These are phyloP conservation scores for Drosophila bocqueti DNA, from an alignment of 1,140 invertebrate species.

Conservation along the genomic window DNA sequence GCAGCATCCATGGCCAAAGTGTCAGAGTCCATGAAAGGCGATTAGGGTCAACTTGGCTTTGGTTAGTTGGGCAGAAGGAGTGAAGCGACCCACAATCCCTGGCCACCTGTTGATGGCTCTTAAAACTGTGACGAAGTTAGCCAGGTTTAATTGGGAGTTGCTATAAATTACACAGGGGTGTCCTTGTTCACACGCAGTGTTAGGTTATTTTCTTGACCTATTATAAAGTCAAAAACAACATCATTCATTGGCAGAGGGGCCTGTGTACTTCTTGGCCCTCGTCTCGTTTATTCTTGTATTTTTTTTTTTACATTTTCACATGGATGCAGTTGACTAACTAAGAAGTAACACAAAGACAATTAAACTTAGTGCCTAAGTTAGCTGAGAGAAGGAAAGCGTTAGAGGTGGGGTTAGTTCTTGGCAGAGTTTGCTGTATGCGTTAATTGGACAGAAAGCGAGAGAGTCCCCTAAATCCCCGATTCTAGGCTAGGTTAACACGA, in stretches of 20 bases:
- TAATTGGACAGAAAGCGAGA: slow-evolving; percentile 12
- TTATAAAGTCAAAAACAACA: background rate
- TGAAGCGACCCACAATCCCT: slow-evolving; percentile 1
- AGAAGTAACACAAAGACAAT: slow-evolving; percentile 64
- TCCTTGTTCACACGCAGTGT: slow-evolving; percentile 2
- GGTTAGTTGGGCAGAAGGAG: slow-evolving; percentile 49
- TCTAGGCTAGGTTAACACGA: slow-evolving; percentile 56
- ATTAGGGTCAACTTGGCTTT: slow-evolving; percentile 69
- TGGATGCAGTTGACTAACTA: slow-evolving; percentile 70
- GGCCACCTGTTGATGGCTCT: slow-evolving; percentile 58
- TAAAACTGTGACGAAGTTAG: slow-evolving; percentile 17
- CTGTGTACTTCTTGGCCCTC: slow-evolving; percentile 1
- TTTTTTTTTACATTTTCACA: slow-evolving; percentile 61
- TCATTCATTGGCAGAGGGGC: slow-evolving; percentile 2
- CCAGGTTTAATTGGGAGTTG: slow-evolving; percentile 18
- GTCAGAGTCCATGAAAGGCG: slow-evolving; percentile 72
- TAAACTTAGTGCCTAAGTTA: slow-evolving; percentile 65
- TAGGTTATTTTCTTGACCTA: background rate
- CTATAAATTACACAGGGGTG: slow-evolving; percentile 6
- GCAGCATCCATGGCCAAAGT: slow-evolving; percentile 57
- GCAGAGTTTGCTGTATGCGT: slow-evolving; percentile 48
- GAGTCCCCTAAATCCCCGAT: slow-evolving; percentile 57
- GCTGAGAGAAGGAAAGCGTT: slow-evolving; percentile 14
- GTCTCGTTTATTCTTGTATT: slow-evolving; percentile 38
- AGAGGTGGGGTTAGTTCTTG: slow-evolving; percentile 57